Evolutionary conservation across 1,140 invertebrate species (phyloP), one percentile per base, ranked within the genome.

Genomic region (Anagrus nilaparvatae): DNA sequence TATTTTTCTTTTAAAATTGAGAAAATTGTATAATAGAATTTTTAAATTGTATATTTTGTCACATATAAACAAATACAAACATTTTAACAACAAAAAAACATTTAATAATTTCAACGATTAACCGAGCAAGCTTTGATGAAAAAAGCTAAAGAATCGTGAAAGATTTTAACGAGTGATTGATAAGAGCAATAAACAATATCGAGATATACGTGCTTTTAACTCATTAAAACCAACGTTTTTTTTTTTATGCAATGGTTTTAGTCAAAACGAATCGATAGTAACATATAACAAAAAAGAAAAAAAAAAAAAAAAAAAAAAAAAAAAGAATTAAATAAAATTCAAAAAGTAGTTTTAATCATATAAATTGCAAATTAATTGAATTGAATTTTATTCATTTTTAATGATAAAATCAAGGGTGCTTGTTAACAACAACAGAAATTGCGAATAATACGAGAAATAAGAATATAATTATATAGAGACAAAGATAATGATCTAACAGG

Each of bases 91-190:
- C 18, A 16, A 8, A 5, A 19, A 12, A 9, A 35, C 33, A 19
- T 5, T 12, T 23, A 23, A 35, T 29, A 34, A n/a, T 43, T 31
- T 23, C 42, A 44, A 36, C 29, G 42, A 38, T 24, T 23, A 44
- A 44, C 31, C 16, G 43, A 44, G 35, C 35, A 44, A 44, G 43
- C 37, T n/a, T n/a, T n/a, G n/a, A n/a, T n/a, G n/a, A n/a, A n/a
- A n/a, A n/a, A n/a, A n/a, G 19, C 27, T 38, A 35, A 33, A 27
- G 30, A 38, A 39, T 34, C 43, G 36, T 13, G 10, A 38, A 8
- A 37, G 30, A 13, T 29, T 8, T 37, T 24, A 33, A 23, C 13
- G 20, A 25, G 28, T 38, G 16, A n/a, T n/a, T n/a, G n/a, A n/a
- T n/a, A n/a, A n/a, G n/a, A n/a, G n/a, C n/a, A n/a, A n/a, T n/a